phyloP scores from a whole-genome alignment of 2,797 vertebrate genomes.

The Tokudaia tokunoshimensis region DNA sequence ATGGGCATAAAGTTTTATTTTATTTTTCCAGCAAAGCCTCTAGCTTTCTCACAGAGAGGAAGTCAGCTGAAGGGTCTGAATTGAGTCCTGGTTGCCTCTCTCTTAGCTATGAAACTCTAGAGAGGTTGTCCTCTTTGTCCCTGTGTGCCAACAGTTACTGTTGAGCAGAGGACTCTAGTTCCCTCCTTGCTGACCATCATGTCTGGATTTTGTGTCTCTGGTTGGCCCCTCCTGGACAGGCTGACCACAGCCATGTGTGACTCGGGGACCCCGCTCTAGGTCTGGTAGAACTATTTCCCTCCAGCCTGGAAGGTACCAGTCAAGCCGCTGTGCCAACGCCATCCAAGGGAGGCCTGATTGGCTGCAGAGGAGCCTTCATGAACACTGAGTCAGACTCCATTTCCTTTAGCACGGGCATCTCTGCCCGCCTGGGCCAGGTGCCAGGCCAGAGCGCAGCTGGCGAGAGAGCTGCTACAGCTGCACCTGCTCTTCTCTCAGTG shows the following conservation, averaged over 20 bases:
- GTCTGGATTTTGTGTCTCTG: background rate
- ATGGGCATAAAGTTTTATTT: no score
- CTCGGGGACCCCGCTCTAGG: background rate
- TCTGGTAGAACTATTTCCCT: background rate
- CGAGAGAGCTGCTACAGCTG: background rate
- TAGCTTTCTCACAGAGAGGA: background rate
- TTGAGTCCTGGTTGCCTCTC: background rate
- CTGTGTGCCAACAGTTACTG: background rate
- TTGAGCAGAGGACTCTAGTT: background rate
- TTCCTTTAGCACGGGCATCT: constrained; percentile 43
- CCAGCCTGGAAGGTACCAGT: background rate
- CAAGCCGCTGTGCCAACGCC: background rate
- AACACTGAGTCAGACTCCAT: constrained; percentile 59
- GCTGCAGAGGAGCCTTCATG: background rate
- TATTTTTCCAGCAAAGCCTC: background rate
- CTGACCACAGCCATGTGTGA: background rate
- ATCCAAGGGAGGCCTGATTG: background rate
- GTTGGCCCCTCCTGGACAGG: background rate
- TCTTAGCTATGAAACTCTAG: background rate
- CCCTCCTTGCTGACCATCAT: background rate
- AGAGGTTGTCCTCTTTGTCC: no score
- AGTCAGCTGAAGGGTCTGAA: background rate
- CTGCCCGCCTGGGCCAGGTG: background rate
- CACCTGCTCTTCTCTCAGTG: background rate
- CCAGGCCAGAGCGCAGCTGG: constrained; percentile 40